phyloP scores from a whole-genome alignment of 1,140 invertebrate genomes.

The Drosophila baimaii region DNA sequence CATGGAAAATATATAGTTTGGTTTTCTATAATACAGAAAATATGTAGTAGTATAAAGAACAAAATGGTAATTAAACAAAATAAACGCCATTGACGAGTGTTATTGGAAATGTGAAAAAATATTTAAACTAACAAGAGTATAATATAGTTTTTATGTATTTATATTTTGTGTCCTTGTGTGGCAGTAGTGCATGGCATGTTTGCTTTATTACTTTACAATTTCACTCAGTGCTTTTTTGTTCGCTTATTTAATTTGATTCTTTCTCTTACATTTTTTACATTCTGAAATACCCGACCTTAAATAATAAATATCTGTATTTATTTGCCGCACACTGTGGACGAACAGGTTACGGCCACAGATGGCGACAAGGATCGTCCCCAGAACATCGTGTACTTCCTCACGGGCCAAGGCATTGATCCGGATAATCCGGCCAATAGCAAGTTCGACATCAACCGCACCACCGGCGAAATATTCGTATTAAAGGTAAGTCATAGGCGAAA shows the following conservation, averaged over 20 bases:
- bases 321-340: constrained; percentile 24
- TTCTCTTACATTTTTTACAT: constrained; percentile 10
- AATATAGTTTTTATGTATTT: constrained; percentile 16
- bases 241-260: constrained; percentile 10
- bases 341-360: constrained; percentile 96
- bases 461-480: constrained; percentile 96
- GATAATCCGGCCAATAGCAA: constrained; percentile 97
- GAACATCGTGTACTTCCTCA: constrained; percentile 98
- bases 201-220: constrained; percentile 1
- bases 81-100: constrained; percentile 11
- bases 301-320: constrained; percentile 42
- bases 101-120: constrained; percentile 21
- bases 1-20: background rate
- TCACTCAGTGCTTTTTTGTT: constrained; percentile 15
- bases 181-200: constrained; percentile 40
- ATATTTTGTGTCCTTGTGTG: constrained; percentile 12
- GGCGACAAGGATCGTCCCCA: constrained; percentile 97
- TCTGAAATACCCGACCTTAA: constrained; percentile 9
- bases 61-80: constrained; percentile 28
- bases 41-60: background rate
- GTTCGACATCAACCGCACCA: constrained; percentile 97
- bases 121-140: constrained; percentile 12
- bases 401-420: constrained; percentile 97
- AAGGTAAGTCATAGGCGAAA: constrained; percentile 88
- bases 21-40: constrained; percentile 13